A percentile compares a stretch with the other conserved stretches of the same genome.
phyloP scores from a whole-genome alignment of 2,797 vertebrate genomes.

The Pangasius mekongensis region DNA sequence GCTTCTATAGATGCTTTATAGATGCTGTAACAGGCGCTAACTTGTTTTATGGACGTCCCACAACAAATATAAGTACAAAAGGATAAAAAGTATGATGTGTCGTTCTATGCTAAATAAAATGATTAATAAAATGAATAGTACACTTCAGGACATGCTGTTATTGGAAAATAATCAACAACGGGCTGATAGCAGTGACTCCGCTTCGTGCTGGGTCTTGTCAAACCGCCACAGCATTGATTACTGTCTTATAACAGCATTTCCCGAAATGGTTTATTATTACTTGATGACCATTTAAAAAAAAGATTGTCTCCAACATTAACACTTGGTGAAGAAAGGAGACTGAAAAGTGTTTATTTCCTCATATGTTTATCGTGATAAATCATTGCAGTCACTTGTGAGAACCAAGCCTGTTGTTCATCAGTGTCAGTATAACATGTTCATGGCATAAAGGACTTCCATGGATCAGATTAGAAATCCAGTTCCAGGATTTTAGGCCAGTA shows the following conservation, averaged over 20 bases:
- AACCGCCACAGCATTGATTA: neutral
- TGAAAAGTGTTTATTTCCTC: neutral
- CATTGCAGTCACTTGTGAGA: too few relatives aligned
- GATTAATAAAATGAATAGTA: neutral
- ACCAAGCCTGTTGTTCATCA: too few relatives aligned
- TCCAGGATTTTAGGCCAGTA: too few relatives aligned
- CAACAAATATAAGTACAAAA: neutral
- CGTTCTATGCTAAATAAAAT: neutral
- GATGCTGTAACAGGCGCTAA: neutral
- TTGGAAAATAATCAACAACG: neutral
- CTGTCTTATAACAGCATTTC: neutral
- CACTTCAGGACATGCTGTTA: neutral
- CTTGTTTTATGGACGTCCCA: neutral
- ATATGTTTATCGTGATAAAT: too few relatives aligned
- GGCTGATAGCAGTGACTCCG: neutral
- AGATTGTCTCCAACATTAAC: too few relatives aligned
- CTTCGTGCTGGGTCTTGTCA: neutral
- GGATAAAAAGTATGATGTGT: neutral
- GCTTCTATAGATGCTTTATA: neutral
- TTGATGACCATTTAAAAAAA: neutral
- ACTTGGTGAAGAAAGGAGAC: neutral
- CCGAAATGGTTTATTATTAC: neutral
- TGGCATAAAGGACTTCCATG: too few relatives aligned
- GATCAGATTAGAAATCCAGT: too few relatives aligned
- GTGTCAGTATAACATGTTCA: too few relatives aligned